These are phyloP conservation scores for Peromyscus nudipes DNA, from an alignment of 2,797 vertebrate species.

Conservation along the genomic window DNA sequence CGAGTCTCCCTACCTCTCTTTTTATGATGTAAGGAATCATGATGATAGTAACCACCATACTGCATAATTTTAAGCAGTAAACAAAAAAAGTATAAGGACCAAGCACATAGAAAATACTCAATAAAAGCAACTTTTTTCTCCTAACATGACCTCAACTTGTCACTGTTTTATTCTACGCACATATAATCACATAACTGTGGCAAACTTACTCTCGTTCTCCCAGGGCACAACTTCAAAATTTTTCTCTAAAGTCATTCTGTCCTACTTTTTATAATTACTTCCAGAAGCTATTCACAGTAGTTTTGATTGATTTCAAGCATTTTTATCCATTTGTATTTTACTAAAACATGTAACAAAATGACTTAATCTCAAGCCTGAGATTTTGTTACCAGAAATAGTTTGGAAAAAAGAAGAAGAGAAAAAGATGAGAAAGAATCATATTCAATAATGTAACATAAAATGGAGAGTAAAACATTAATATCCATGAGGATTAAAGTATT, in stretches of 20 bases:
- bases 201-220: background rate
- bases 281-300: slow-evolving; percentile 29
- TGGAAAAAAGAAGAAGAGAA: too few species aligned
- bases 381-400: slow-evolving; percentile 17
- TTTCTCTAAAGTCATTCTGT: slow-evolving; percentile 56
- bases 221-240: background rate
- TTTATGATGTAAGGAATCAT: background rate
- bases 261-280: slow-evolving; percentile 56
- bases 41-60: background rate
- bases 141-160: background rate
- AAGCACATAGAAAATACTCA: background rate
- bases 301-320: slow-evolving; percentile 57
- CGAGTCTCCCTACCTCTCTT: background rate
- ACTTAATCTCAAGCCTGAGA: slow-evolving; percentile 26
- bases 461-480: background rate
- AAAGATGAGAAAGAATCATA: background rate
- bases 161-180: slow-evolving; percentile 9
- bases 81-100: background rate
- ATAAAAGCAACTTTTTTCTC: slow-evolving; percentile 9
- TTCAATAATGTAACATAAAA: slow-evolving; percentile 44
- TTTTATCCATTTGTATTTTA: slow-evolving; percentile 51
- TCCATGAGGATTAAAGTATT: background rate
- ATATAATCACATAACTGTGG: slow-evolving; percentile 23
- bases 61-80: slow-evolving; percentile 44
- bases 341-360: slow-evolving; percentile 45